Conservation (phyloP, 1,140 invertebrate species). For the Drosophila pruinosa region DNA sequence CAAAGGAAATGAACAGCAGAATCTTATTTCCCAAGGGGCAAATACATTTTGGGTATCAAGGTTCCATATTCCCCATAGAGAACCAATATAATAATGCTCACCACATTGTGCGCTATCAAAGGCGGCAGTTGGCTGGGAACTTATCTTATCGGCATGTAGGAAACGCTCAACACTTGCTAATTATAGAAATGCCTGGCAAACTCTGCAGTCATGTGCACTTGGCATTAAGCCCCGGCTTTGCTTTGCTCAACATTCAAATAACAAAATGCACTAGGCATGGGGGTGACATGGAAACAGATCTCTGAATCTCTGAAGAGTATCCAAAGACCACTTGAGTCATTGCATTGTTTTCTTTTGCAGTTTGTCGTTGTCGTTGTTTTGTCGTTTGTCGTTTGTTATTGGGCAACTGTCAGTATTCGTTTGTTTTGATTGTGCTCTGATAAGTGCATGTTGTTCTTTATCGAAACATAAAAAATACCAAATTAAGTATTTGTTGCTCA, state of each 20-base stretch:
- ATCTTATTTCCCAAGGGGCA: neutral
- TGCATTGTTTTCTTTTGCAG: slow-evolving; percentile 10
- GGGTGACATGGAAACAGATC: neutral
- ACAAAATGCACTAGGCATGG: slow-evolving; percentile 34
- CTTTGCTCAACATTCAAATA: slow-evolving; percentile 1
- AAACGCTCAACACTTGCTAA: slow-evolving; percentile 61
- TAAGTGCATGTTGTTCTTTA: slow-evolving; percentile 64
- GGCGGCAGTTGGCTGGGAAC: neutral
- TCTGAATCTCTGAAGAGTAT: neutral
- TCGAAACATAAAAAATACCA: slow-evolving; percentile 33
- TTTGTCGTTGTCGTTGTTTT: slow-evolving; percentile 5
- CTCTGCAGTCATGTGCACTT: slow-evolving; percentile 43
- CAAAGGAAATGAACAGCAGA: neutral
- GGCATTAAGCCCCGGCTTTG: slow-evolving; percentile 6
- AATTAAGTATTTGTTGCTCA: slow-evolving; percentile 50
- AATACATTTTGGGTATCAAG: no score
- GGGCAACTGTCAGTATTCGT: slow-evolving; percentile 30
- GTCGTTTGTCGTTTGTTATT: no score
- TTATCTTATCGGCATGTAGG: slow-evolving; percentile 54
- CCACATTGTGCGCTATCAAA: slow-evolving; percentile 17
- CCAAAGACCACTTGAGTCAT: slow-evolving; percentile 8
- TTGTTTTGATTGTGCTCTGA: slow-evolving; percentile 68
- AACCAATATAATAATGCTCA: neutral
- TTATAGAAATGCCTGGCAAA: slow-evolving; percentile 60
- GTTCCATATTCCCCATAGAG: neutral